Evolutionary conservation across 1,140 invertebrate species (phyloP).

Genomic region (Drosophila sp.): DNA sequence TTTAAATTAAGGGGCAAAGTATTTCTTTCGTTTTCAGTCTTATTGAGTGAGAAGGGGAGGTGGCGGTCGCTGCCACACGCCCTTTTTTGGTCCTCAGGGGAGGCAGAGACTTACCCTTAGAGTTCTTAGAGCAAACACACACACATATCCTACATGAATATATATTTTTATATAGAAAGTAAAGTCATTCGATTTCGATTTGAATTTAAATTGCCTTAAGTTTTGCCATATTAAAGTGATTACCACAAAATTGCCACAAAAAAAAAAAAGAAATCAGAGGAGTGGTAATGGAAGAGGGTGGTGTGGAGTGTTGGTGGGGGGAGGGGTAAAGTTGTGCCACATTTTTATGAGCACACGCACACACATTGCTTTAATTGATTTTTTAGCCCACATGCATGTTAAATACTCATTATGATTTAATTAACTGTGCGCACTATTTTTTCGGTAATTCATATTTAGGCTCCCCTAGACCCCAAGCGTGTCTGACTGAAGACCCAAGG

Average conservation of each 20-base stretch:
- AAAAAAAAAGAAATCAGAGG: background rate
- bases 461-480: constrained; percentile 38
- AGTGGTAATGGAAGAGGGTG: background rate
- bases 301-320: background rate
- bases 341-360: constrained; percentile 16
- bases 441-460: constrained; percentile 77
- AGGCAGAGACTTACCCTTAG: constrained; percentile 6
- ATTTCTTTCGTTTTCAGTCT: constrained; percentile 11
- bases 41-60: background rate
- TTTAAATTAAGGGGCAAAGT: constrained; percentile 71
- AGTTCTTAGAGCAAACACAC: constrained; percentile 19
- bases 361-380: constrained; percentile 62
- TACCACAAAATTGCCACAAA: constrained; percentile 47
- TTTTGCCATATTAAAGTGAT: constrained; percentile 63
- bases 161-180: constrained; percentile 37
- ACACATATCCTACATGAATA: constrained; percentile 28
- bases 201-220: constrained; percentile 68
- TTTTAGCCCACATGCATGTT: constrained; percentile 58
- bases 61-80: background rate
- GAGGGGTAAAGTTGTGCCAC: background rate
- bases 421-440: constrained; percentile 75
- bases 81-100: constrained; percentile 1
- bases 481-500: background rate
- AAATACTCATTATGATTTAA: constrained; percentile 75
- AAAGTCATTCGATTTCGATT: constrained; percentile 73